Conservation (phyloP, 2,113 vertebrate genomes). For the Rhodinocichla rosea region DNA sequence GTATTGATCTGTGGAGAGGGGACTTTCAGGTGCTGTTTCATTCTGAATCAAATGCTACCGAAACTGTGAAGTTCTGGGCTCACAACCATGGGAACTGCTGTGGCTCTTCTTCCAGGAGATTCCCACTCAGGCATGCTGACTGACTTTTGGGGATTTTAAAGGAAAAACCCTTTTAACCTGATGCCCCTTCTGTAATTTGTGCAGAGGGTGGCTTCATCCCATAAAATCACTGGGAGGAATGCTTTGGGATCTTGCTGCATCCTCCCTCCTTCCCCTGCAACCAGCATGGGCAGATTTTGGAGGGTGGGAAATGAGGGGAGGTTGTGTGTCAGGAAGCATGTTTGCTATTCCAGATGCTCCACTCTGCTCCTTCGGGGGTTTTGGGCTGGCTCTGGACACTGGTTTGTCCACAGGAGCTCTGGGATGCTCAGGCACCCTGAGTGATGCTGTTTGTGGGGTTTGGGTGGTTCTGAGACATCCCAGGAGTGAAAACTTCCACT, state of each 20-base stretch:
- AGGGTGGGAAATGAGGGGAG: neutral
- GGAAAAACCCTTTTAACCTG: neutral
- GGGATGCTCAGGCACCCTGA: neutral
- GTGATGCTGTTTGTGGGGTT: neutral
- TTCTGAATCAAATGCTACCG: neutral
- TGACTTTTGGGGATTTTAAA: neutral
- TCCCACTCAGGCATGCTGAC: fast-evolving
- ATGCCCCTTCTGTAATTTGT: neutral
- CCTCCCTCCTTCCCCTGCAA: neutral
- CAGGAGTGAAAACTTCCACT: neutral
- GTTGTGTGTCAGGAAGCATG: neutral
- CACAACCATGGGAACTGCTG: too few relatives aligned
- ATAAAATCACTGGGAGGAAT: neutral
- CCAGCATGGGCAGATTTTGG: fast-evolving
- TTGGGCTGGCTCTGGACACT: neutral
- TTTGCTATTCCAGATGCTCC: neutral
- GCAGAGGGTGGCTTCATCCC: neutral
- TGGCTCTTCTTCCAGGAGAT: neutral
- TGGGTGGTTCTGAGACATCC: neutral
- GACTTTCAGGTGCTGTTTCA: neutral
- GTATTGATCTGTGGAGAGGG: neutral
- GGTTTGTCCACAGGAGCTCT: neutral
- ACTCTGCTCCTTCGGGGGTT: neutral
- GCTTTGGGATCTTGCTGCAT: neutral
- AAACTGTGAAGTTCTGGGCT: neutral